Evolutionary conservation across 2,888 invertebrate genomes (phyloP).

Genomic region (Apamea epomidion): DNA sequence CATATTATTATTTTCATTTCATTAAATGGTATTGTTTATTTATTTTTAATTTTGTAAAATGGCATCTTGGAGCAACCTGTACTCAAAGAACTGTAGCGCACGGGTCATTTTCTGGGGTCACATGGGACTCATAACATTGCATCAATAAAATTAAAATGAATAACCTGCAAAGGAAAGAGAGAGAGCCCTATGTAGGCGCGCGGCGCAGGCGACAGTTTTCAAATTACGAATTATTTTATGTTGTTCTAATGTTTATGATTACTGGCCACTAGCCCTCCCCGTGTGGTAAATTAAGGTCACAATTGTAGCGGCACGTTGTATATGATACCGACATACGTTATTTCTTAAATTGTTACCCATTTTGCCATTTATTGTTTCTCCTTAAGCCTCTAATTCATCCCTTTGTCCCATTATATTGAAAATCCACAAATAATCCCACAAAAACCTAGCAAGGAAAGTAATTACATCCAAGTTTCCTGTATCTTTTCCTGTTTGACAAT

Average conservation of each 20-base stretch:
- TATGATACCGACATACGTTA: neutral
- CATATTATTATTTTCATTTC: neutral
- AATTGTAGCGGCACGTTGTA: neutral
- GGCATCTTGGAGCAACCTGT: neutral
- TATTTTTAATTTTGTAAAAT: neutral
- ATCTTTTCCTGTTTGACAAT: slow-evolving; percentile 40
- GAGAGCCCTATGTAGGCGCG: neutral
- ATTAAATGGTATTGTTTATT: neutral
- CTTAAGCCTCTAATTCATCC: neutral
- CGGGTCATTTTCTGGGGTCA: neutral
- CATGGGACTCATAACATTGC: neutral
- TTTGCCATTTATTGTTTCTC: neutral
- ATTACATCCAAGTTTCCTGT: slow-evolving; percentile 47
- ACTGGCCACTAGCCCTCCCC: neutral
- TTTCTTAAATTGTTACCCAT: neutral
- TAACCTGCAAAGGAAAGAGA: neutral
- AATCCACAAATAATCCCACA: slow-evolving; percentile 30
- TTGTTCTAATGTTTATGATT: neutral
- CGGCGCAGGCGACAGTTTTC: neutral
- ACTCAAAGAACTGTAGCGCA: neutral
- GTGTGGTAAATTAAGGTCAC: neutral
- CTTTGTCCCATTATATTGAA: neutral
- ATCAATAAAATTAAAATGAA: neutral
- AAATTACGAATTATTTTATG: neutral
- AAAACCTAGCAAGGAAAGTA: slow-evolving; percentile 32